Evolutionary conservation across 2,888 invertebrate species (phyloP).

Genomic region (Diarsia brunnea): DNA sequence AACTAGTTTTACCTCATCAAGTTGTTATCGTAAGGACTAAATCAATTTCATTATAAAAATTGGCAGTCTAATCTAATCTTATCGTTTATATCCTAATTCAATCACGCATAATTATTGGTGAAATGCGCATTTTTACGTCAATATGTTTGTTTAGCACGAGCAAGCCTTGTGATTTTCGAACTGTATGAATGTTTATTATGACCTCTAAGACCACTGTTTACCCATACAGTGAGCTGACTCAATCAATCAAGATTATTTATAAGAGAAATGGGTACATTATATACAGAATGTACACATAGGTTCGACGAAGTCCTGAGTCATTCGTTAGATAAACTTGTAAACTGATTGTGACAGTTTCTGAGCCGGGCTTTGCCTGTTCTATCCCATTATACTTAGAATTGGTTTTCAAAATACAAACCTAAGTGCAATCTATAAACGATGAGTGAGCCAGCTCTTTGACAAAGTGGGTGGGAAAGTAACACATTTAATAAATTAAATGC

Average conservation of each 20-base stretch:
- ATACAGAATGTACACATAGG: neutral
- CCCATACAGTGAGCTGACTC: neutral
- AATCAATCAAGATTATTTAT: conserved; percentile 41
- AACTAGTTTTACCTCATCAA: neutral
- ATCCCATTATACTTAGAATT: neutral
- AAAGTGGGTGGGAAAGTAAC: neutral
- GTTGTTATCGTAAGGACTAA: neutral
- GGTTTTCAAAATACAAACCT: neutral
- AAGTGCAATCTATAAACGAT: neutral
- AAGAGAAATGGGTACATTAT: conserved; percentile 14
- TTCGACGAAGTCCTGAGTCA: neutral
- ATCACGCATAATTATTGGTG: conserved; percentile 8
- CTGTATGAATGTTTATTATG: conserved; percentile 16
- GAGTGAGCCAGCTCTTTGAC: neutral
- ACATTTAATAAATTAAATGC: neutral
- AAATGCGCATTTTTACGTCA: conserved; percentile 16
- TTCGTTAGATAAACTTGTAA: conserved; percentile 14
- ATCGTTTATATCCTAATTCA: neutral
- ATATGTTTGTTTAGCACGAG: neutral
- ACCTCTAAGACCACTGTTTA: conserved; percentile 34
- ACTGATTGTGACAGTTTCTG: neutral
- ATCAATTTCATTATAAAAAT: neutral
- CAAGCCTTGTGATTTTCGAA: neutral
- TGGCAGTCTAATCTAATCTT: conserved; percentile 30
- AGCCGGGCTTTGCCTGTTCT: neutral